Base-by-base conservation (phyloP, 1,140 invertebrate species). In the Contarinia nasturtii region DNA sequence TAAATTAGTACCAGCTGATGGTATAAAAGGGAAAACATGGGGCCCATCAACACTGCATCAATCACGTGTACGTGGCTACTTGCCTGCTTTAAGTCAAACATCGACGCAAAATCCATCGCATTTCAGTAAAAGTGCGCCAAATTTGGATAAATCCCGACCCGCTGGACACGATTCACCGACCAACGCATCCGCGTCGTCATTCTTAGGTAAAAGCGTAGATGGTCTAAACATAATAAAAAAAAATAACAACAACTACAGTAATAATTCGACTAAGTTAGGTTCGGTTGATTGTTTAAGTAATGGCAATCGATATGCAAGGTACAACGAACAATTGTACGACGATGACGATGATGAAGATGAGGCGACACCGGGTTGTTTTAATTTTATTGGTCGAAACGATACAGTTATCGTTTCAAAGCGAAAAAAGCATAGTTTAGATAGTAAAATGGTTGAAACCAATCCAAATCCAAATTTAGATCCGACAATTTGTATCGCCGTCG, bases 11-110 rank as follows among this genome's bases (percentile, higher is more conserved):
- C 85, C 87, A 46, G 80, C 85, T 42, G 90, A 91, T 68, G 89
- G 88, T 59, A 83, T 88, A 52, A 95, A 96, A 70, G 90, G 90
- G 62, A 93, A 94, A 71, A 96, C 92, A 19, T 95, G 92, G 91
- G 91, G 92, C 51, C 91, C 91, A 51, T 92, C 87, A 54, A 89
- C 88, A 33, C 55, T 57, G 51, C 86, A 90, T 64, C 86, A 92
- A 67, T 86, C 92, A 61, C 76, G 87, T 50, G 79, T 82, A 56
- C 77, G 88, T 55, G 65, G 76, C 53, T 72, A 71, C 42, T 63
- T 70, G 48, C 65, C 68, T 10, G 49, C 58, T 50, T 57, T 56
- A 52, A 63, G 58, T 18, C 56, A 44, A 51, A 51, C 61, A 57
- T 50, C 64, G 20, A 55, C 66, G 44, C 63, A 66, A 55, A 54